Evolutionary conservation across 2,888 invertebrate genomes (phyloP).

Genomic region (Mythimna lalbum): DNA sequence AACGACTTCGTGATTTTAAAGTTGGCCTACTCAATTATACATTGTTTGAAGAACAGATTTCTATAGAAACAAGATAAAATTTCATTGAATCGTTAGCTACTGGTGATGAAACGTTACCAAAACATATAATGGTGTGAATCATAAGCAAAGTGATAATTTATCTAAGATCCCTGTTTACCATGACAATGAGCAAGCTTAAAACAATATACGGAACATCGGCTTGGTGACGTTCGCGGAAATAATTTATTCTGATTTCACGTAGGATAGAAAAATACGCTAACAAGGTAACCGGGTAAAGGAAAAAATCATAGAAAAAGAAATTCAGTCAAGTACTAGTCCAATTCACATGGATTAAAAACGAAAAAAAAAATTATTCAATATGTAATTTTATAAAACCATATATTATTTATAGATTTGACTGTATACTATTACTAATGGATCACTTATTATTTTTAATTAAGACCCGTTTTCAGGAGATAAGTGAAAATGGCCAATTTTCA

Average conservation of each 20-base stretch:
- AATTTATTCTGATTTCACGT: neutral
- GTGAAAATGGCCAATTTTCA: too few species aligned
- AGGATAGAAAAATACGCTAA: constrained; percentile 6
- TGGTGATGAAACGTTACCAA: constrained; percentile 13
- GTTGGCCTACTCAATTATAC: neutral
- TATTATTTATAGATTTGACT: too few species aligned
- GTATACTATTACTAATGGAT: too few species aligned
- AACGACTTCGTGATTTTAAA: neutral
- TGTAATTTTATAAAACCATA: too few species aligned
- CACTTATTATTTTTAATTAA: too few species aligned
- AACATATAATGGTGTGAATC: constrained; percentile 29
- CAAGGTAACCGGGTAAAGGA: neutral
- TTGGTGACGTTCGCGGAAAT: neutral
- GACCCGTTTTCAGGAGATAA: too few species aligned
- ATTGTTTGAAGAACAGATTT: constrained; percentile 26
- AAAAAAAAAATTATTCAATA: too few species aligned
- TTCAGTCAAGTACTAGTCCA: too few species aligned
- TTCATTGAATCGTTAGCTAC: constrained; percentile 12
- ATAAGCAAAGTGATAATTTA: constrained; percentile 19
- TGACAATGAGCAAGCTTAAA: constrained; percentile 5
- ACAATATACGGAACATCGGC: constrained; percentile 2
- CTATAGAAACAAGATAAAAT: constrained; percentile 15
- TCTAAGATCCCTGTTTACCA: constrained; percentile 14
- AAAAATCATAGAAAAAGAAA: neutral
- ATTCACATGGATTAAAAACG: too few species aligned